Conservation (phyloP, 2,113 vertebrate species). For the Ictidomys tridecemlineatus region DNA sequence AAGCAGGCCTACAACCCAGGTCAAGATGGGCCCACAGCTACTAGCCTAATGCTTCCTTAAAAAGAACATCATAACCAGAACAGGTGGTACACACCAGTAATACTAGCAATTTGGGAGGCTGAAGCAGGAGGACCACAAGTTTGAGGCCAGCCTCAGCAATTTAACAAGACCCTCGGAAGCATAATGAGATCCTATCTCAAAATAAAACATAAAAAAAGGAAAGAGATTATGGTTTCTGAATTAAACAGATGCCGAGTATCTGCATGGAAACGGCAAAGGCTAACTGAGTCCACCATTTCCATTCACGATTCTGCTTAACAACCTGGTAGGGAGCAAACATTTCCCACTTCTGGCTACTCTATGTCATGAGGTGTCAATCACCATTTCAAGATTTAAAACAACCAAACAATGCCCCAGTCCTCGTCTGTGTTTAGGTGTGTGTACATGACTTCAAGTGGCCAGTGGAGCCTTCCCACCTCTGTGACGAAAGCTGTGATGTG, state of each 20-base stretch:
- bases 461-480: background rate
- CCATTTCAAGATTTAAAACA: background rate
- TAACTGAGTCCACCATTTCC: background rate
- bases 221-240: background rate
- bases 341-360: background rate
- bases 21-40: conserved; percentile 5
- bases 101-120: too few species aligned
- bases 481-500: background rate
- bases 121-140: too few species aligned
- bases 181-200: too few species aligned
- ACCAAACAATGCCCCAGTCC: background rate
- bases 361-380: background rate
- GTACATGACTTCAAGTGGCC: background rate
- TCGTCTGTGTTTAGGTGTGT: background rate
- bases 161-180: too few species aligned
- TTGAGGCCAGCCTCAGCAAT: too few species aligned
- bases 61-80: background rate
- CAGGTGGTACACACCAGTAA: background rate
- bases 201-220: background rate
- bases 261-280: background rate
- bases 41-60: background rate
- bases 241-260: background rate
- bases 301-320: background rate
- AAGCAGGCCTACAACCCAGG: background rate
- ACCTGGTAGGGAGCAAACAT: background rate